These are phyloP conservation scores for Phymatocera aterrima DNA, from an alignment of 2,888 invertebrate genomes.

Conservation along the genomic window DNA sequence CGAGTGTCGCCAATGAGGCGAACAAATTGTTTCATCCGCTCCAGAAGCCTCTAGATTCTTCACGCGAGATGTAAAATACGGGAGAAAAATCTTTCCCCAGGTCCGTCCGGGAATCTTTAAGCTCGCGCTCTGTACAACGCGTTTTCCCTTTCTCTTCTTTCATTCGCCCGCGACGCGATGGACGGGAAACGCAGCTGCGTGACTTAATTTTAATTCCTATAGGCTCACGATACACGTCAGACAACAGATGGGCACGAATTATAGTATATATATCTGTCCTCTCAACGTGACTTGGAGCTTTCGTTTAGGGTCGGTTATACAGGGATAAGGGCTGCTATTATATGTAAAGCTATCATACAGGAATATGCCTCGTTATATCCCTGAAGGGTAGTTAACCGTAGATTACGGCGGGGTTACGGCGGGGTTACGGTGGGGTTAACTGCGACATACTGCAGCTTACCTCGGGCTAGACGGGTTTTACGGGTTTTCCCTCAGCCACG, in stretches of 20 bases:
- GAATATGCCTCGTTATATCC: conserved; percentile 27
- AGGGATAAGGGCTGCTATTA: not conserved
- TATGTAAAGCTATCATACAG: conserved; percentile 18
- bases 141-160: not conserved
- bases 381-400: conserved; percentile 33
- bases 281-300: not conserved
- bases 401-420: conserved; percentile 37
- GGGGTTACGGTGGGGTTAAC: conserved; percentile 35
- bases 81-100: not conserved
- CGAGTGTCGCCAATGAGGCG: conserved; percentile 23
- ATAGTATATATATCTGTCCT: not conserved
- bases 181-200: too few relatives aligned
- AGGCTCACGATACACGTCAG: too few relatives aligned
- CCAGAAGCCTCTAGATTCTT: not conserved
- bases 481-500: not conserved
- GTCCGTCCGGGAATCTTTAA: not conserved
- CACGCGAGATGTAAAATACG: not conserved
- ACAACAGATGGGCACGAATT: not conserved
- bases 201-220: too few relatives aligned
- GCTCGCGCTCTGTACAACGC: too few relatives aligned
- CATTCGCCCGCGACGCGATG: too few relatives aligned
- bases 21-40: conserved; percentile 18
- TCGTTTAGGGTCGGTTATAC: not conserved
- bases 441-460: not conserved
- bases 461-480: not conserved